These are phyloP conservation scores for Lithophane socia DNA, from an alignment of 2,888 invertebrate genomes.

Conservation along the genomic window DNA sequence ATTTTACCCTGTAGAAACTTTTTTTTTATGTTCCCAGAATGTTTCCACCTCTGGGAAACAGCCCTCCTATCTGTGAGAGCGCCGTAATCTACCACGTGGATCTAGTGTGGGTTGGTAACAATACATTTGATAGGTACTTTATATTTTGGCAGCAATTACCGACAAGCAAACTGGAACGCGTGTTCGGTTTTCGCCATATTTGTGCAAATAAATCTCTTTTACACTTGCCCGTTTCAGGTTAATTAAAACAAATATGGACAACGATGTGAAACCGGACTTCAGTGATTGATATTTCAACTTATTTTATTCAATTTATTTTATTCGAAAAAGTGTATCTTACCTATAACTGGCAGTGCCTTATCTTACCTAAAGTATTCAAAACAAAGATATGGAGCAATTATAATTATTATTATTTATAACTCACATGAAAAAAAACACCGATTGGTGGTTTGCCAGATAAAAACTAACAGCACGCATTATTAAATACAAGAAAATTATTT, in stretches of 20 bases:
- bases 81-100: no score
- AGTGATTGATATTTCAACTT: background rate
- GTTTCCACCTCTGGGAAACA: no score
- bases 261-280: background rate
- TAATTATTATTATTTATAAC: background rate
- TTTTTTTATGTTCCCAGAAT: no score
- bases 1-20: background rate
- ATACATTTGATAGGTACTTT: background rate
- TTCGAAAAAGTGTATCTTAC: background rate
- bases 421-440: no score
- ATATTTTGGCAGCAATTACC: slow-evolving; percentile 16
- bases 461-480: background rate
- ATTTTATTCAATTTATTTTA: background rate
- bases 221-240: background rate
- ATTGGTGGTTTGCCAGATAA: no score
- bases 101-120: no score
- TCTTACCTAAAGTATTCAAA: background rate
- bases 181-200: background rate
- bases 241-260: slow-evolving; percentile 43
- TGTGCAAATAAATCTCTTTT: slow-evolving; percentile 19
- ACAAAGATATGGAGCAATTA: background rate
- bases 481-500: no score
- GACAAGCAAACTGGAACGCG: background rate
- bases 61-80: no score
- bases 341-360: background rate